Conservation (phyloP, 2,888 invertebrate species). For the Scaptomyza parva region DNA sequence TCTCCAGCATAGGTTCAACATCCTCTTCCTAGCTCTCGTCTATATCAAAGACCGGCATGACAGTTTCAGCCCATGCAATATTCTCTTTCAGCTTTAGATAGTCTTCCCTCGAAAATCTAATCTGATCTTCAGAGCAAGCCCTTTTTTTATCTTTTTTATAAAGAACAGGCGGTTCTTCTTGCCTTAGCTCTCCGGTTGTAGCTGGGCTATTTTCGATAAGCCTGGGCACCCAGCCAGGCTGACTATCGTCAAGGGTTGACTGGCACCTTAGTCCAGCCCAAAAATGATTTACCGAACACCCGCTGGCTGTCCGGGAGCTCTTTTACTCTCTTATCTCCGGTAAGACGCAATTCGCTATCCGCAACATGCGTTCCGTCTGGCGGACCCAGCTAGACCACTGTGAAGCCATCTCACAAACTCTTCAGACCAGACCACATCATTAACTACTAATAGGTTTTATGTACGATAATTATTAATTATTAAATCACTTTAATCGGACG, state of each 20-base stretch:
- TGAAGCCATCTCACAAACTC: constrained; percentile 23
- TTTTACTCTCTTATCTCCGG: constrained; percentile 27
- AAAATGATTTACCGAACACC: constrained; percentile 11
- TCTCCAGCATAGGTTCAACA: constrained; percentile 1
- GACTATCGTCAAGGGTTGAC: constrained; percentile 38
- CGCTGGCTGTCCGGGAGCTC: constrained; percentile 34
- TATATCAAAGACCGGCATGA: constrained; percentile 12
- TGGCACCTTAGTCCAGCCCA: constrained; percentile 37
- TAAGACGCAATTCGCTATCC: constrained; percentile 29
- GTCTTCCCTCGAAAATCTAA: constrained; percentile 4
- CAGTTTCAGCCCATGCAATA: constrained; percentile 31
- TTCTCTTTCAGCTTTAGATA: constrained; percentile 24
- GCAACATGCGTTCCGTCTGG: constrained; percentile 37
- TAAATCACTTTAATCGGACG: neutral
- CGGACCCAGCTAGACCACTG: constrained; percentile 26
- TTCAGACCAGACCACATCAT: constrained; percentile 29
- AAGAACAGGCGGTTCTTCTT: constrained; percentile 22
- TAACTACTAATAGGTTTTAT: neutral
- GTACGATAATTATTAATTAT: constrained; percentile 1
- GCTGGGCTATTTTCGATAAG: constrained; percentile 26
- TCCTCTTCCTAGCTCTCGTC: no score
- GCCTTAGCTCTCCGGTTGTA: constrained; percentile 27
- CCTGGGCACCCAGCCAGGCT: constrained; percentile 27
- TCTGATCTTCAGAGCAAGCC: constrained; percentile 21
- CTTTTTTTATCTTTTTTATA: constrained; percentile 1